A percentile compares a stretch with the other conserved stretches of the same genome.
These are phyloP conservation scores for Aphelenchoides fujianensis DNA, from an alignment of 1,140 invertebrate species.

Conservation along the genomic window DNA sequence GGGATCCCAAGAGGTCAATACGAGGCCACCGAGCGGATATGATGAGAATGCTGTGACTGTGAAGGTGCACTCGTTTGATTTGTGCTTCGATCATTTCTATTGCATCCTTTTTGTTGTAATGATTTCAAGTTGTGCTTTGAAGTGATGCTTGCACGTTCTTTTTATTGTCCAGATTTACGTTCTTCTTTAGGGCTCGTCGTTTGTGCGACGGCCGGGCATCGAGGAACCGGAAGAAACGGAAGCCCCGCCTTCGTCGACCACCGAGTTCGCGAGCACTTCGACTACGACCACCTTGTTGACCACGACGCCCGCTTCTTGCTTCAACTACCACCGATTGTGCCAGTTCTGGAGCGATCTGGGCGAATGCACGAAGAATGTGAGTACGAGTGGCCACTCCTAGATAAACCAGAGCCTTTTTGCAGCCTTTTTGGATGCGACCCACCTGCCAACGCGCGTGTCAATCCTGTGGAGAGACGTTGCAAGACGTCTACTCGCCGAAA, in stretches of 20 bases:
- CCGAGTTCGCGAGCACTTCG: constrained; percentile 2
- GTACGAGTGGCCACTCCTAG: background rate
- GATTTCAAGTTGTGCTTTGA: background rate
- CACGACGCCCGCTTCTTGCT: constrained; percentile 33
- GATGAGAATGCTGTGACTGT: background rate
- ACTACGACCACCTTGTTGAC: constrained; percentile 25
- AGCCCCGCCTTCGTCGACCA: background rate
- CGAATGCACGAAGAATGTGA: constrained; percentile 44
- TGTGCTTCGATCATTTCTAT: background rate
- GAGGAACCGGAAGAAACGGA: background rate
- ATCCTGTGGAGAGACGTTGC: constrained; percentile 43
- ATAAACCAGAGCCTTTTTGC: background rate
- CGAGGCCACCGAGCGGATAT: background rate
- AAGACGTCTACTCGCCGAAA: constrained; percentile 40
- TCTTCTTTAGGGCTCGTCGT: background rate
- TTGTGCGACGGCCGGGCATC: constrained; percentile 1
- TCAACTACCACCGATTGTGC: constrained; percentile 45
- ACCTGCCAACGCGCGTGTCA: constrained; percentile 45
- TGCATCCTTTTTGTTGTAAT: constrained; percentile 7
- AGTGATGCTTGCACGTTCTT: no score
- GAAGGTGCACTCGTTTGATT: background rate
- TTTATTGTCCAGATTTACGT: no score
- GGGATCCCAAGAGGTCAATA: constrained; percentile 2
- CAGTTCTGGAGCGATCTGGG: constrained; percentile 49
- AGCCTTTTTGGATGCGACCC: constrained; percentile 50